phyloP scores from a whole-genome alignment of 2,113 vertebrate genomes.

The Stegostoma tigrinum region DNA sequence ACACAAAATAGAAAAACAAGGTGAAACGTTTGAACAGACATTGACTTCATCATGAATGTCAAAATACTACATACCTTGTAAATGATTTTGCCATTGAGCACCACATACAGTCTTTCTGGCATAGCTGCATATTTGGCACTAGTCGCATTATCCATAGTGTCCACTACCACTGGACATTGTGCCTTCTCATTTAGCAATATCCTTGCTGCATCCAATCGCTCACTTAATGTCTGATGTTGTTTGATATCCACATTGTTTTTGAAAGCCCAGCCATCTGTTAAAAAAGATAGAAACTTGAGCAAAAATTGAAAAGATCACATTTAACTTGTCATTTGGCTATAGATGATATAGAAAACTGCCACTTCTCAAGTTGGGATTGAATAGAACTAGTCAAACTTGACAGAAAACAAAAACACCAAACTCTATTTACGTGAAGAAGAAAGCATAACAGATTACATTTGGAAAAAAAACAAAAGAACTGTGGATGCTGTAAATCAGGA shows the following conservation, averaged over 20 bases:
- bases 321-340: neutral
- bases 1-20: neutral
- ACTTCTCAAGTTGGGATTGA: neutral
- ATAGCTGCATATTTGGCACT: constrained; percentile 68
- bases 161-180: constrained; percentile 78
- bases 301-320: neutral
- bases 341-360: neutral
- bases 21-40: neutral
- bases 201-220: constrained; percentile 66
- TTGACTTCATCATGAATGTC: neutral
- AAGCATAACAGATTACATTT: neutral
- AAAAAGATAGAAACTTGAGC: neutral
- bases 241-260: constrained; percentile 77
- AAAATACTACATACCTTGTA: constrained; percentile 66
- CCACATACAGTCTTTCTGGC: constrained; percentile 79
- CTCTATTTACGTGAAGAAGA: neutral
- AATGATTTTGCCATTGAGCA: constrained; percentile 69
- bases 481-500: no score
- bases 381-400: neutral
- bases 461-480: no score
- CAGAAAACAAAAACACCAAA: neutral
- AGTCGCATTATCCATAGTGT: constrained; percentile 70
- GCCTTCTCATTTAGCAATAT: constrained; percentile 64
- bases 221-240: constrained; percentile 69
- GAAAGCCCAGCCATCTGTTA: constrained; percentile 82